Conservation (phyloP, 2,797 vertebrate species). For the Acanthurus lineatus region DNA sequence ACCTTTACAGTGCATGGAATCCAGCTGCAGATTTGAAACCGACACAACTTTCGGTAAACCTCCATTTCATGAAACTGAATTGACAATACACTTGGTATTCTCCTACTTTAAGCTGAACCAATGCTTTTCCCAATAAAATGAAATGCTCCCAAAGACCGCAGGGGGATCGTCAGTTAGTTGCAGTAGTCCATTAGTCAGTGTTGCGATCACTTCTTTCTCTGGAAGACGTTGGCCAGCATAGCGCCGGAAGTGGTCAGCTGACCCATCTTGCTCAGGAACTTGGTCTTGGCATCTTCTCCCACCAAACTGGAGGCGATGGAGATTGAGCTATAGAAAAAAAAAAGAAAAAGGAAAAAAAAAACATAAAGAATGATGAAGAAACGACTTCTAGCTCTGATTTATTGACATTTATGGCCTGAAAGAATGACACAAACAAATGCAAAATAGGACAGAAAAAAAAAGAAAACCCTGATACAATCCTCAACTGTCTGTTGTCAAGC, state of each 20-base stretch:
- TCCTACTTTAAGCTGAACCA: slow-evolving; percentile 39
- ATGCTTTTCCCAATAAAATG: slow-evolving; percentile 48
- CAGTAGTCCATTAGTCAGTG: slow-evolving; percentile 26
- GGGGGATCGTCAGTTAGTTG: slow-evolving; percentile 80
- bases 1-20: slow-evolving; percentile 26
- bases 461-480: background rate
- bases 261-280: slow-evolving; percentile 99
- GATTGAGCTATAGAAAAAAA: slow-evolving; percentile 87
- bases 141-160: slow-evolving; percentile 76
- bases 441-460: background rate
- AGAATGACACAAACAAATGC: background rate
- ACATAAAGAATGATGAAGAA: background rate
- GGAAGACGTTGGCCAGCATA: slow-evolving; percentile 99
- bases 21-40: slow-evolving; percentile 37
- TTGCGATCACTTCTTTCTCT: slow-evolving; percentile 93
- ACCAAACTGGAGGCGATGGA: slow-evolving; percentile 98
- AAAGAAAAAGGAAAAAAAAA: background rate
- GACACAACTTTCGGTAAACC: slow-evolving; percentile 29
- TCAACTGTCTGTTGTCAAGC: slow-evolving; percentile 5
- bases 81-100: slow-evolving; percentile 22
- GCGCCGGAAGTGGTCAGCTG: slow-evolving; percentile 98
- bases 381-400: background rate
- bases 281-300: slow-evolving; percentile 98
- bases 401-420: background rate
- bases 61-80: slow-evolving; percentile 29